Percentiles rank a stretch among this genome's conserved stretches.
Evolutionary conservation across 2,113 vertebrate genomes (phyloP).

Genomic region (Ivindomyrus marchei): DNA sequence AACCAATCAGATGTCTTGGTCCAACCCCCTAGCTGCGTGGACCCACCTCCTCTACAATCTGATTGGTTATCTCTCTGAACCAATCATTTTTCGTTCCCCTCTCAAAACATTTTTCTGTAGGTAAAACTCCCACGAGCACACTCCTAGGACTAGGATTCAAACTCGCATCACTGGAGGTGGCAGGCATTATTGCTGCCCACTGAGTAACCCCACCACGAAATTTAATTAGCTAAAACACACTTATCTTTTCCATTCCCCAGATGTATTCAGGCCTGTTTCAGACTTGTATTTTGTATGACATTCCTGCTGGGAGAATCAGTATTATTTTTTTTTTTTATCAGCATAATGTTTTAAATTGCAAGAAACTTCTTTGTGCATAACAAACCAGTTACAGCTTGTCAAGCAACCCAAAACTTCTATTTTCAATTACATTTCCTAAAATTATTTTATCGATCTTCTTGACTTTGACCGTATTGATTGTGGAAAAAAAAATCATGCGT

Average conservation of each 20-base stretch:
- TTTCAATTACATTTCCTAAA: neutral
- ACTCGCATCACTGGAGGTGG: neutral
- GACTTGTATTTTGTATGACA: neutral
- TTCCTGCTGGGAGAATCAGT: neutral
- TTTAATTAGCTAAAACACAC: neutral
- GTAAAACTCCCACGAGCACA: too few species aligned
- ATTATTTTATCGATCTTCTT: neutral
- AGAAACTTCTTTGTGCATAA: neutral
- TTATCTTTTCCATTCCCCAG: neutral
- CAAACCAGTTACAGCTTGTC: neutral
- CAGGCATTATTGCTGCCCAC: neutral
- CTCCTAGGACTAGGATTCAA: neutral
- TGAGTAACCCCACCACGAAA: neutral
- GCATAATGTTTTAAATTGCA: neutral
- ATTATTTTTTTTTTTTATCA: neutral
- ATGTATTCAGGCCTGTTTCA: neutral
- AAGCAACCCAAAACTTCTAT: neutral
- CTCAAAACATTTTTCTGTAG: too few species aligned
- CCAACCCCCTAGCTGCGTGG: too few species aligned
- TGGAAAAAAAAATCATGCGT: neutral
- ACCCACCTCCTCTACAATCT: too few species aligned
- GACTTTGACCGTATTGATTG: neutral
- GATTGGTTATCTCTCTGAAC: too few species aligned
- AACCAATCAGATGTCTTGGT: too few species aligned
- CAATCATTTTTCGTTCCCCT: too few species aligned